These are phyloP conservation scores for Strix uralensis DNA, from an alignment of 2,113 vertebrate species.

Conservation along the genomic window DNA sequence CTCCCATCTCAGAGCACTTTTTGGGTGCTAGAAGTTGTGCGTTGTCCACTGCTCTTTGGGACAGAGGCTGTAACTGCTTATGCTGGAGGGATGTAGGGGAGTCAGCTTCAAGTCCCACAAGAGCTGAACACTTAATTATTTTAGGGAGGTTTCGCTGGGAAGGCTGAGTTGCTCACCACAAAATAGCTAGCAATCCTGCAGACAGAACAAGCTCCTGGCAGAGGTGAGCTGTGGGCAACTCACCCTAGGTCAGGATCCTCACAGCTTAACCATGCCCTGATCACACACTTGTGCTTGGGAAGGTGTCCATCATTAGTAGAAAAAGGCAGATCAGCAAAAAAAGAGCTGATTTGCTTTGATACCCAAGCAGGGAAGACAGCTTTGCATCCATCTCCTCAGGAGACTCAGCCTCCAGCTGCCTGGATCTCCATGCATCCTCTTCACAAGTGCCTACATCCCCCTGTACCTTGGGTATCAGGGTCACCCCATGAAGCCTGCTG, in stretches of 20 bases:
- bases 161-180: neutral
- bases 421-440: neutral
- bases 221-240: neutral
- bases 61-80: neutral
- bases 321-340: neutral
- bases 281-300: neutral
- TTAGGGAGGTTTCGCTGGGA: neutral
- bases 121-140: neutral
- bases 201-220: neutral
- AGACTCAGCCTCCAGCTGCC: neutral
- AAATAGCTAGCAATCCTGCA: neutral
- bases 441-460: neutral
- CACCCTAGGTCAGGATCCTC: neutral
- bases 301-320: neutral
- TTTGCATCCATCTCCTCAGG: neutral
- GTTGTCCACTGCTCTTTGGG: neutral
- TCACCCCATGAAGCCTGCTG: neutral
- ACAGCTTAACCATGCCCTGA: neutral
- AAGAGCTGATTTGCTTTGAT: neutral
- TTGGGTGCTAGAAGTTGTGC: neutral
- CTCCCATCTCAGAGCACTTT: neutral
- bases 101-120: neutral
- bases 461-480: accelerated
- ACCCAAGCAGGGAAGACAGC: neutral
- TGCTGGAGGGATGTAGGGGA: neutral